These are phyloP conservation scores for Saguinus midas DNA, from an alignment of 2,113 vertebrate species.

Conservation along the genomic window DNA sequence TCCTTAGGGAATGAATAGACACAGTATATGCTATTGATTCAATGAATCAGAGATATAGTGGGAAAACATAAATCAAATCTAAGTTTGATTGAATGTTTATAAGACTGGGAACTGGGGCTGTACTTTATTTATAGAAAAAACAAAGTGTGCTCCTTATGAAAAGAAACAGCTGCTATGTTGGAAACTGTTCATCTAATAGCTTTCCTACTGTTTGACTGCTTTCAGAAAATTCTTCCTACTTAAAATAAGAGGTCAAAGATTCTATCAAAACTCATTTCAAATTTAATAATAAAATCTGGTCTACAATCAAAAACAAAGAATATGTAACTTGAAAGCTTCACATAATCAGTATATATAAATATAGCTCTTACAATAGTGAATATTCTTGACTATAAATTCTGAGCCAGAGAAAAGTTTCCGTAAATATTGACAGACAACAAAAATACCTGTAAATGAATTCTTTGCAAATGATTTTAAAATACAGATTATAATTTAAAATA, in stretches of 20 bases:
- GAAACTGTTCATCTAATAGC: not conserved
- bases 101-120: not conserved
- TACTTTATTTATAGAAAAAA: not conserved
- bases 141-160: not conserved
- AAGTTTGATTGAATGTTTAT: not conserved
- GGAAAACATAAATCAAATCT: constrained; percentile 32
- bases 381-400: not conserved
- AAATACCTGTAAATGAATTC: not conserved
- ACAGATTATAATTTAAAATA: constrained; percentile 26
- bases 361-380: not conserved
- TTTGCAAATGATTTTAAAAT: not conserved
- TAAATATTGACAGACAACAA: not conserved
- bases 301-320: not conserved
- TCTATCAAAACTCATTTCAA: not conserved
- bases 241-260: constrained; percentile 31
- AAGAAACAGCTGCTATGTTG: not conserved
- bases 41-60: not conserved
- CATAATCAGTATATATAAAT: not conserved
- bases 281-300: not conserved
- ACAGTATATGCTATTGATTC: not conserved
- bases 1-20: not conserved
- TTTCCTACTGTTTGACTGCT: not conserved
- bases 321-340: not conserved
- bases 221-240: constrained; percentile 23
- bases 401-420: not conserved